These are phyloP conservation scores for Peromyscus maniculatus DNA, from an alignment of 2,113 vertebrate genomes.

Conservation along the genomic window DNA sequence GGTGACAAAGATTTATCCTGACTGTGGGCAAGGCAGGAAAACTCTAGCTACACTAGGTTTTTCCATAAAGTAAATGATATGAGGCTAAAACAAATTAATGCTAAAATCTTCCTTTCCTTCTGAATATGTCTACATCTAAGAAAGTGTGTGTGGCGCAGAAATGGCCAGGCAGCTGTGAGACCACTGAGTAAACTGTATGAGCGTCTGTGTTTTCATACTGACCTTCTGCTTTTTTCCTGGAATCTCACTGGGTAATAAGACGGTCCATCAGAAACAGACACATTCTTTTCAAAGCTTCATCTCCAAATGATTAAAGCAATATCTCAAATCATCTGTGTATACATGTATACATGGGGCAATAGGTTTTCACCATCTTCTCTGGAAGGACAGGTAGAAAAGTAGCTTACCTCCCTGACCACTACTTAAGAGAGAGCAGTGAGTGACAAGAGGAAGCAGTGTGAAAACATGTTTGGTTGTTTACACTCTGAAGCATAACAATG, in stretches of 20 bases:
- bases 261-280: not conserved
- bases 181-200: not conserved
- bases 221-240: not conserved
- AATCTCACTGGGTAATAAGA: not conserved
- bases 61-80: not conserved
- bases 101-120: slow-evolving; percentile 2
- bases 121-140: not conserved
- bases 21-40: too few species aligned
- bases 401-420: not conserved
- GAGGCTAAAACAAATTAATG: not conserved
- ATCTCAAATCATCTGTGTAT: not conserved
- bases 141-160: not conserved
- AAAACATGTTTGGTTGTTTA: not conserved
- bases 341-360: not conserved
- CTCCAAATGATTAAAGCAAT: not conserved
- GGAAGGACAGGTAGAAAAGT: not conserved
- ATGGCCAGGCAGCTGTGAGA: not conserved
- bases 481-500: not conserved
- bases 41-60: not conserved
- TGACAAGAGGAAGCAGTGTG: not conserved
- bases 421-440: not conserved
- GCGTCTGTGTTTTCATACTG: not conserved
- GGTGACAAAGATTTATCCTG: too few species aligned
- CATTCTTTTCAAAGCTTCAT: not conserved
- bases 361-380: not conserved